A percentile compares a stretch with the other conserved stretches of the same genome.
Conservation (phyloP, 2,113 vertebrate genomes). For the Clarias magur region DNA sequence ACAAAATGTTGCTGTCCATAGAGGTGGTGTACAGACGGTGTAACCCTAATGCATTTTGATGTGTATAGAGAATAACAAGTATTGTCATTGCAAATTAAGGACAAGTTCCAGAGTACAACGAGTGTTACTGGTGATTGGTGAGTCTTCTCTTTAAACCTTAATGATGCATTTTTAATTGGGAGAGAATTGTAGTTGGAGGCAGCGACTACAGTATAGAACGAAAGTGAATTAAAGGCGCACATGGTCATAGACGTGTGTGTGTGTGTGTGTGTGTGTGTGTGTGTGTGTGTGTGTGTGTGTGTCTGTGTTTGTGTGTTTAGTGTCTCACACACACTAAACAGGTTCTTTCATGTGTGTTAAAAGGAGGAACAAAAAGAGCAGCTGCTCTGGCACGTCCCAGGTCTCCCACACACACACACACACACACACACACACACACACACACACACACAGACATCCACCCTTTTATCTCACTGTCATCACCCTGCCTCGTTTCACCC, state of each 20-base stretch:
- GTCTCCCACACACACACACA: background rate
- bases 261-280: conserved; percentile 29
- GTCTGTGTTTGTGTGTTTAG: conserved; percentile 3
- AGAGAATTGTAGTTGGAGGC: background rate
- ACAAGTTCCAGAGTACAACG: background rate
- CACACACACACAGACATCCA: conserved; percentile 28
- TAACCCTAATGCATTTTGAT: background rate
- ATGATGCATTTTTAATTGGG: background rate
- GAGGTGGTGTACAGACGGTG: background rate
- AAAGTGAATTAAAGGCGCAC: background rate
- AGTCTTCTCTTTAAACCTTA: background rate
- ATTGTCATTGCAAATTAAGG: background rate
- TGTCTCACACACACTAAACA: conserved; percentile 28
- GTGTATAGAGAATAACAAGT: background rate
- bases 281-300: conserved; percentile 29
- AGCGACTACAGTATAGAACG: background rate
- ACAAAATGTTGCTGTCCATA: background rate
- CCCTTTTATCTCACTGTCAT: conserved; percentile 51
- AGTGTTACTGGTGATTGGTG: background rate
- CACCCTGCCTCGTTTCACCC: conserved; percentile 29
- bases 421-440: conserved; percentile 1
- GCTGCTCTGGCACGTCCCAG: conserved; percentile 42
- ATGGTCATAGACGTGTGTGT: conserved; percentile 23
- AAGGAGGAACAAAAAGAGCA: conserved; percentile 50
- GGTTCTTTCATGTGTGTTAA: conserved; percentile 51